Evolutionary conservation across 2,797 vertebrate genomes (phyloP).

Genomic region (Coregonus suidteri): DNA sequence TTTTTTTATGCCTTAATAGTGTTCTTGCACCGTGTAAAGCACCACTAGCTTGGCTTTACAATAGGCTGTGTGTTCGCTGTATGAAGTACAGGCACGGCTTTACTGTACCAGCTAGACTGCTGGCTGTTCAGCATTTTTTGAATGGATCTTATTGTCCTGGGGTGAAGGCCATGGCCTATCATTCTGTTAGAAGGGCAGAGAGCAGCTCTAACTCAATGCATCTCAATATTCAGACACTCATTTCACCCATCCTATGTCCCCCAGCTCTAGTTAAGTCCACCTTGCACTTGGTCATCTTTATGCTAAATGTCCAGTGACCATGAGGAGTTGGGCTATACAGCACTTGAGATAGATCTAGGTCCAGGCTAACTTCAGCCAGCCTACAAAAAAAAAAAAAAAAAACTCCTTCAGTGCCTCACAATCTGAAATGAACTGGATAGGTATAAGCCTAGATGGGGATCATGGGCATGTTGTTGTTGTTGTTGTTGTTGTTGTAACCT

Average conservation of each 20-base stretch:
- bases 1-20: not conserved
- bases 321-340: not conserved
- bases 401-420: not conserved
- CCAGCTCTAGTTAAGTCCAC: too few relatives aligned
- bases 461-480: not conserved
- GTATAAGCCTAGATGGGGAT: not conserved
- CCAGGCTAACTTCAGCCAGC: not conserved
- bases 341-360: not conserved
- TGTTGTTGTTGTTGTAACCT: too few relatives aligned
- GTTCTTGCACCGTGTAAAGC: not conserved
- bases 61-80: not conserved
- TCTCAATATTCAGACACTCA: too few relatives aligned
- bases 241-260: too few relatives aligned
- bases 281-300: too few relatives aligned
- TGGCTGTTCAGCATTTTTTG: too few relatives aligned
- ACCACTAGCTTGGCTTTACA: not conserved
- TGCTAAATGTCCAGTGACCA: not conserved
- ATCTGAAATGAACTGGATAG: not conserved
- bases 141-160: not conserved
- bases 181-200: not conserved
- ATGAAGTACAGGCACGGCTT: too few relatives aligned
- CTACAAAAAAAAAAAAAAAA: too few relatives aligned
- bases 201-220: not conserved
- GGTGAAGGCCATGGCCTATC: conserved; percentile 13
- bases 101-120: conserved; percentile 20